Evolutionary conservation across 2,888 invertebrate species (phyloP).

Genomic region (Epinotia bilunana): DNA sequence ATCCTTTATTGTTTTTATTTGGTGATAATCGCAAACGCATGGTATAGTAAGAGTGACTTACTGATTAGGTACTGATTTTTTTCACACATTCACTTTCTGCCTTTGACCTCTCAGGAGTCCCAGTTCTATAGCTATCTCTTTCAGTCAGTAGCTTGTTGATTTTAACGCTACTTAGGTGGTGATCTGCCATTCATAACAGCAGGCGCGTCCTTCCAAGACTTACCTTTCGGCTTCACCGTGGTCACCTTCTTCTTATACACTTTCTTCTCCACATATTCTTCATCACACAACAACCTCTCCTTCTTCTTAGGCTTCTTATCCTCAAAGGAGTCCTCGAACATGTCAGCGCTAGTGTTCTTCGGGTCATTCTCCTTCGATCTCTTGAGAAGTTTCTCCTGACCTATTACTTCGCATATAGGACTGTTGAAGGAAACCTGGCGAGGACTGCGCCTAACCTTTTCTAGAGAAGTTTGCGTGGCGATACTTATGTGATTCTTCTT

Average conservation of each 20-base stretch:
- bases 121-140: not conserved
- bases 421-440: conserved; percentile 75
- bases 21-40: not conserved
- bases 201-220: conserved; percentile 71
- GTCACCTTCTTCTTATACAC: conserved; percentile 72
- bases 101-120: too few species aligned
- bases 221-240: conserved; percentile 60
- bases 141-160: conserved; percentile 6
- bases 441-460: conserved; percentile 60
- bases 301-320: conserved; percentile 69
- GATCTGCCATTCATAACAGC: conserved; percentile 72
- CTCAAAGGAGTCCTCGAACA: conserved; percentile 77
- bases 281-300: conserved; percentile 66
- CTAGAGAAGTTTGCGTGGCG: conserved; percentile 75
- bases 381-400: conserved; percentile 54
- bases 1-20: not conserved
- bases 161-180: conserved; percentile 61
- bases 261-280: conserved; percentile 68
- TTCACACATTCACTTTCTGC: not conserved
- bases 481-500: conserved; percentile 73
- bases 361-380: conserved; percentile 50
- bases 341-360: conserved; percentile 71
- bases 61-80: not conserved
- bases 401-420: conserved; percentile 69
- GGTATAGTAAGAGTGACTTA: not conserved